Evolutionary conservation across 2,113 vertebrate species (phyloP), one percentile per base, ranked within the genome.

Genomic region (Reinhardtius hippoglossoides): DNA sequence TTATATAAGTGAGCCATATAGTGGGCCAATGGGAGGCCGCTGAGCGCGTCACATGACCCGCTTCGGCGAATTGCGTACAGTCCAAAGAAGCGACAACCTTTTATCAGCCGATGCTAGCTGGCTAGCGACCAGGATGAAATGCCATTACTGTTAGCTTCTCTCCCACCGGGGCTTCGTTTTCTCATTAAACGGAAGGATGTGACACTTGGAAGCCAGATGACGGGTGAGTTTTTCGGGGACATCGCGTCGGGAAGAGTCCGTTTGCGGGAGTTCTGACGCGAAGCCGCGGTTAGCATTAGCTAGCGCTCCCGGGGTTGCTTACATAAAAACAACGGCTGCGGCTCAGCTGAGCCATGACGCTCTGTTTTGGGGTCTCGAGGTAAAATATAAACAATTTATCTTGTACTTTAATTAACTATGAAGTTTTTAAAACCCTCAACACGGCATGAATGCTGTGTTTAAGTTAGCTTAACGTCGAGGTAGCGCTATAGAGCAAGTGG

Each of bases 1-100:
- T 95, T 95, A 95, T 94, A 93, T 95, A 95, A 95, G 91, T 80
- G 88, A 88, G 89, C 85, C 89, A 91, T 64, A 90, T 75, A 68
- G 16, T 3, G 0, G 54, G 14, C 92, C 92, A 93, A 93, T 91
- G 2, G 61, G 20, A 71, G 24, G 1, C 0, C 15, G 61, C 2
- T 9, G 26, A 20, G 23, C 0, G 48, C 8, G 64, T 84, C 91
- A 88, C 81, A 76, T 92, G 88, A 87, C 24, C 59, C 0, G 64
- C 67, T 74, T 82, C 3, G 16, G 24, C 50, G 58, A 82, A 82
- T 37, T 3, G 75, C 48, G 16, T 2, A 50, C 60, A 59, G 81
- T 78, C 75, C 66, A 55, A 65, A 70, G 54, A 62, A 71, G 70
- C 37, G 60, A 54, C 75, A 82, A 78, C 52, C 60, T 67, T 67